Conservation (phyloP, 2,888 invertebrate species). For the Dorcus parallelipipedus region DNA sequence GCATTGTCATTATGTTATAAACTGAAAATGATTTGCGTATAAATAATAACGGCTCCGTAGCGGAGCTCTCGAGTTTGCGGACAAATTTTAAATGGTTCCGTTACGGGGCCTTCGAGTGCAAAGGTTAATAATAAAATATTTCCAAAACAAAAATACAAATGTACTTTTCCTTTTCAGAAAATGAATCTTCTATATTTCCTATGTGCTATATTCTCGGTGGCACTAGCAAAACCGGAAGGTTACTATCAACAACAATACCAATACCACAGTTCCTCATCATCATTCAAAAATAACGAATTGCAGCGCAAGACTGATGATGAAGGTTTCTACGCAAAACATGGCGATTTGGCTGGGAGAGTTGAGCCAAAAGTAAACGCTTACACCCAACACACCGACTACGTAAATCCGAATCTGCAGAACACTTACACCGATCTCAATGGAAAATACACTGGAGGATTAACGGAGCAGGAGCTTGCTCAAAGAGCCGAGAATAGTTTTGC, state of each 20-base stretch:
- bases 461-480: background rate
- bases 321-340: slow-evolving; percentile 44
- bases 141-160: too few species aligned
- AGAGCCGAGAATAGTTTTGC: background rate
- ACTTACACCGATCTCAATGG: background rate
- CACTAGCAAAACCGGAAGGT: slow-evolving; percentile 37
- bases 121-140: too few species aligned
- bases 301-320: slow-evolving; percentile 46
- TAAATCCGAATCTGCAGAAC: slow-evolving; percentile 37
- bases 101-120: too few species aligned
- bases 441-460: background rate
- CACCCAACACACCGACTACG: slow-evolving; percentile 44
- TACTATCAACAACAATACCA: slow-evolving; percentile 45
- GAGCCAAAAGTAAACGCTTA: slow-evolving; percentile 42
- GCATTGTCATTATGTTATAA: too few species aligned
- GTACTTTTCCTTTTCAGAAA: slow-evolving; percentile 2
- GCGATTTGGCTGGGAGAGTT: slow-evolving; percentile 41
- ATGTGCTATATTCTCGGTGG: slow-evolving; percentile 1
- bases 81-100: too few species aligned
- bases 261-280: slow-evolving; percentile 43
- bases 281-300: slow-evolving; percentile 45
- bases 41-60: too few species aligned
- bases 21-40: too few species aligned
- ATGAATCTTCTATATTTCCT: background rate
- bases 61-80: too few species aligned